phyloP scores from a whole-genome alignment of 1,140 invertebrate genomes.

The Ceratosolen fusciceps region DNA sequence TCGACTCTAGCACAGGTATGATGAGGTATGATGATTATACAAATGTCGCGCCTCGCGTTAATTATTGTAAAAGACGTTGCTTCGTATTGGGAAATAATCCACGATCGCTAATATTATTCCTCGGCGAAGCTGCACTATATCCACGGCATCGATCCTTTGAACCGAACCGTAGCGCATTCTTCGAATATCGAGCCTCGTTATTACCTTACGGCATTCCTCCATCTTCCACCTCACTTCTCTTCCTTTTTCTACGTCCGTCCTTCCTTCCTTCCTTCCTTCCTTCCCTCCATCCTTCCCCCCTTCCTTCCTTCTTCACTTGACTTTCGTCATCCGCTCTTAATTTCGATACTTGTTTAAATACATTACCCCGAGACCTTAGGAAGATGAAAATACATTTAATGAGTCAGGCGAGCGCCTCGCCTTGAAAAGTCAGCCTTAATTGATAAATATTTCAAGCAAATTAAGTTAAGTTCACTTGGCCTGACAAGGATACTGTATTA shows the following conservation, averaged over 20 bases:
- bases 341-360: not conserved
- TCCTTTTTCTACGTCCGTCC: too few relatives aligned
- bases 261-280: too few relatives aligned
- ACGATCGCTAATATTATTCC: not conserved
- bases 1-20: conserved; percentile 74
- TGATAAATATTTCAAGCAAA: not conserved
- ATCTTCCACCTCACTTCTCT: too few relatives aligned
- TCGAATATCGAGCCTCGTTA: not conserved
- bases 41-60: not conserved
- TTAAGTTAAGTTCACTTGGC: not conserved
- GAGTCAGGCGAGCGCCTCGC: not conserved
- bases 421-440: not conserved
- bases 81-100: too few relatives aligned
- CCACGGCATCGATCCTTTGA: not conserved
- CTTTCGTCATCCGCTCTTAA: too few relatives aligned
- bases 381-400: not conserved
- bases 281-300: too few relatives aligned
- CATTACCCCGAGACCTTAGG: not conserved
- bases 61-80: not conserved
- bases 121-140: not conserved
- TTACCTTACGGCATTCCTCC: not conserved
- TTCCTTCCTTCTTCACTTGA: too few relatives aligned
- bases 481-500: not conserved
- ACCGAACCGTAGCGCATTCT: not conserved
- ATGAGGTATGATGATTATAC: conserved; percentile 17